Conservation (phyloP, 2,888 invertebrate genomes). For the Drosophila pullipes region DNA sequence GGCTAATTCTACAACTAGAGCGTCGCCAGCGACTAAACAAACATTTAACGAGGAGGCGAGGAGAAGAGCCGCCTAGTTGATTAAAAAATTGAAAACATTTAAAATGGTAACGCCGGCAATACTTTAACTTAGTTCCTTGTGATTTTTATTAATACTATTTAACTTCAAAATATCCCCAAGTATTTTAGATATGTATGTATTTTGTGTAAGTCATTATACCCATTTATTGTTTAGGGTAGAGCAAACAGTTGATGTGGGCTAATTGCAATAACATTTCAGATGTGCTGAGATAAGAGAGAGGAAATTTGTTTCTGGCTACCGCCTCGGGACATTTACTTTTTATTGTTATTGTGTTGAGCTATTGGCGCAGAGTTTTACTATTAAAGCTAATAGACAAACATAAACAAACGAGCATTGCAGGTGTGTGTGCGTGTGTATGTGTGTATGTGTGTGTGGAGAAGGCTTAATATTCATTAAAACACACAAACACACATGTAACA, state of each 20-base stretch:
- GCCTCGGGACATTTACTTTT: constrained; percentile 34
- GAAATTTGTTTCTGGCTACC: constrained; percentile 51
- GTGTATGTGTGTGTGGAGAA: constrained; percentile 2
- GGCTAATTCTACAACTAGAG: background rate
- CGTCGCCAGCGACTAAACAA: background rate
- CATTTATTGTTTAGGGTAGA: constrained; percentile 14
- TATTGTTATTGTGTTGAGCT: constrained; percentile 24
- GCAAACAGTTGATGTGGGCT: constrained; percentile 40
- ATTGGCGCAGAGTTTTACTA: constrained; percentile 21
- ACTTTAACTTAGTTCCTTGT: background rate
- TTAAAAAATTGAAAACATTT: background rate
- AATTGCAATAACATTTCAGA: constrained; percentile 62
- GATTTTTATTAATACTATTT: background rate
- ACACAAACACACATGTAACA: constrained; percentile 18
- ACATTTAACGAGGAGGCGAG: background rate
- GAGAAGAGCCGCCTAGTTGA: too few relatives aligned
- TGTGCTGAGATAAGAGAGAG: constrained; percentile 62
- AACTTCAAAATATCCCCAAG: background rate
- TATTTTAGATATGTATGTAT: background rate
- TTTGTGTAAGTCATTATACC: constrained; percentile 3
- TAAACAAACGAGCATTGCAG: constrained; percentile 41
- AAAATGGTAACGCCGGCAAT: background rate
- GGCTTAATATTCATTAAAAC: constrained; percentile 34
- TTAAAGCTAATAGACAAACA: constrained; percentile 39
- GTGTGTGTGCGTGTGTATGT: constrained; percentile 5